Evolutionary conservation across 1,140 invertebrate genomes (phyloP).

Genomic region (Lasioglossum albipes): DNA sequence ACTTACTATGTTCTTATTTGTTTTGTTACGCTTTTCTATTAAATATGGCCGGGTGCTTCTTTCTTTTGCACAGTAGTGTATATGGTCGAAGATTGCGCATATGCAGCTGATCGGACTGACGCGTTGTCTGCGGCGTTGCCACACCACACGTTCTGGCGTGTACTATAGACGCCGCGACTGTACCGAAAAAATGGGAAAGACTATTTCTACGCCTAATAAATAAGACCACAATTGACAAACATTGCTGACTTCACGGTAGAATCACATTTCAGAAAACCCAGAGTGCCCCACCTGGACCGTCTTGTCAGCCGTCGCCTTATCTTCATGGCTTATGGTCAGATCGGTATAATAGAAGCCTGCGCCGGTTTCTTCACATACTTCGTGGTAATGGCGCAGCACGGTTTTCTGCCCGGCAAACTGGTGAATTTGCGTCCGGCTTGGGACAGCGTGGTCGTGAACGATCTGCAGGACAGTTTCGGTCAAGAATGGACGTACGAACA

Average conservation of each 20-base stretch:
- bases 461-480: constrained; percentile 89
- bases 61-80: no score
- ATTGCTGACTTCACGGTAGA: background rate
- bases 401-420: constrained; percentile 86
- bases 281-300: constrained; percentile 89
- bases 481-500: constrained; percentile 88
- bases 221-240: no score
- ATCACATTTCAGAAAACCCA: constrained; percentile 82
- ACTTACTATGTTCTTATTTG: no score
- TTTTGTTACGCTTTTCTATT: no score
- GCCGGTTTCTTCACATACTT: constrained; percentile 94
- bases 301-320: constrained; percentile 89
- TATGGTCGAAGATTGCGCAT: no score
- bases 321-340: constrained; percentile 90
- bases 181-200: no score
- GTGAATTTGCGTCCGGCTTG: constrained; percentile 87
- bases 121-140: no score
- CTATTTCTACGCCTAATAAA: no score
- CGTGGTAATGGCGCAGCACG: constrained; percentile 91
- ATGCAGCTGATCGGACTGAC: no score
- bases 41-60: no score
- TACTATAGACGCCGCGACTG: no score
- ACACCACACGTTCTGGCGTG: no score
- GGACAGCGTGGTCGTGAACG: constrained; percentile 86
- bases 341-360: constrained; percentile 92